Evolutionary conservation across 2,888 invertebrate genomes (phyloP), one percentile per base, ranked within the genome.

Genomic region (Brenthis ino): DNA sequence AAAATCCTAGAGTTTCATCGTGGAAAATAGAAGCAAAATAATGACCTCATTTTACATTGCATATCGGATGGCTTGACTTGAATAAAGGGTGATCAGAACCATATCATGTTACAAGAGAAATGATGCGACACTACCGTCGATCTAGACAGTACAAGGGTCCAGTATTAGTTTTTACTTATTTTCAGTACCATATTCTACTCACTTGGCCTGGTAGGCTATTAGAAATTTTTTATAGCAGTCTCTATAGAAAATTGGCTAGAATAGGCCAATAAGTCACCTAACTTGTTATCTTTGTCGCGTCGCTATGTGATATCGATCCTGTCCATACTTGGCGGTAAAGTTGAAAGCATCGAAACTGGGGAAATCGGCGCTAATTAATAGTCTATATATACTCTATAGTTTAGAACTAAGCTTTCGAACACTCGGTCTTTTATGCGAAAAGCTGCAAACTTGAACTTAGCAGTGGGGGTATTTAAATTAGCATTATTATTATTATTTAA

Each of bases 291-390:
- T 58, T 63, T 28, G 56, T 66, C 61, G 64, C 56, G 64, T 57
- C 58, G 65, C 68, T 65, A 64, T 70, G 58, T 66, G 54, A 58
- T 72, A 69, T 72, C 67, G 70, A 70, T 72, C 68, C 51, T 64
- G 63, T 64, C 55, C 57, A 53, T 58, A 64, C 50, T 61, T 50
- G 67, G 47, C 50, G 57, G 58, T 58, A 13, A 58, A 60, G 64
- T 70, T 67, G 56, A 64, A 67, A 64, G 64, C 68, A 47, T 43
- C 11, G 37, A 43, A 43, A 43, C 37, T 43, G 57, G 57, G 69
- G 56, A 65, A 69, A 69, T 65, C 61, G 70, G 58, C 64, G 67
- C 58, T 67, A 67, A 70, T 70, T 67, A 64, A 67, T 67, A 58
- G 53, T 70, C 55, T 64, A 28, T 28, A 28, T 64, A 28, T 28